A percentile compares a stretch with the other conserved stretches of the same genome.
phyloP scores from a whole-genome alignment of 2,888 invertebrate species.

The Gryllus longicercus region DNA sequence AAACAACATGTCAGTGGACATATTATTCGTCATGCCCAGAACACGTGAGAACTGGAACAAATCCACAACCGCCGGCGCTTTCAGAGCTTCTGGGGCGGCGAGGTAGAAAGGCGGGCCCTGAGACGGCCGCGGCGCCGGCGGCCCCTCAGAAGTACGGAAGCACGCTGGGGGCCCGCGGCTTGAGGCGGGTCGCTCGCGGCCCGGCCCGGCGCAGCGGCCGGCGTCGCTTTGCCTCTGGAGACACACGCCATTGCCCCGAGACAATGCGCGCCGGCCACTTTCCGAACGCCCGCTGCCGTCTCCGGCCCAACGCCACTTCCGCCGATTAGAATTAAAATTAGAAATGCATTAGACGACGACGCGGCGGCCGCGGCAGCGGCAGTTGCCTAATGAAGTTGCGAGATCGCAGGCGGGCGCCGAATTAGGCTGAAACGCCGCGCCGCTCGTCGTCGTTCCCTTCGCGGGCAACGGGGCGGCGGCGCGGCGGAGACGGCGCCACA shows the following conservation, averaged over 20 bases:
- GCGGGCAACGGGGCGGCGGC: not conserved
- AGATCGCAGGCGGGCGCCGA: not conserved
- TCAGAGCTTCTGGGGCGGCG: no score
- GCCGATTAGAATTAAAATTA: slow-evolving; percentile 10
- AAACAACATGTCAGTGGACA: no score
- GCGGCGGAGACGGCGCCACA: not conserved
- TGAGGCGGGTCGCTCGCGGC: not conserved
- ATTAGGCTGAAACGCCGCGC: not conserved
- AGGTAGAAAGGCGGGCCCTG: not conserved
- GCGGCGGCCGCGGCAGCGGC: not conserved
- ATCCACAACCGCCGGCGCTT: no score
- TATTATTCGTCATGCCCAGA: no score
- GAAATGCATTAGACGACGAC: not conserved
- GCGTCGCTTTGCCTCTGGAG: not conserved
- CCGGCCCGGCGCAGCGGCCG: not conserved
- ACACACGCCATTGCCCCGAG: slow-evolving; percentile 6
- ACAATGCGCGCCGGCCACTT: slow-evolving; percentile 3
- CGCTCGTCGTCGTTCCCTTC: not conserved
- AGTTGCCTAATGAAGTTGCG: not conserved
- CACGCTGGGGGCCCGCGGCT: no score
- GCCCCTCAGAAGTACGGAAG: no score
- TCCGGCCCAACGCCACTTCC: not conserved
- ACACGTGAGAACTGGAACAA: no score
- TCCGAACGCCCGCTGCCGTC: not conserved
- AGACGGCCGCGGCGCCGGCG: not conserved